Percentiles rank a stretch among this genome's conserved stretches.
Conservation (phyloP, 2,113 vertebrate genomes). For the Oncorhynchus gorbuscha region DNA sequence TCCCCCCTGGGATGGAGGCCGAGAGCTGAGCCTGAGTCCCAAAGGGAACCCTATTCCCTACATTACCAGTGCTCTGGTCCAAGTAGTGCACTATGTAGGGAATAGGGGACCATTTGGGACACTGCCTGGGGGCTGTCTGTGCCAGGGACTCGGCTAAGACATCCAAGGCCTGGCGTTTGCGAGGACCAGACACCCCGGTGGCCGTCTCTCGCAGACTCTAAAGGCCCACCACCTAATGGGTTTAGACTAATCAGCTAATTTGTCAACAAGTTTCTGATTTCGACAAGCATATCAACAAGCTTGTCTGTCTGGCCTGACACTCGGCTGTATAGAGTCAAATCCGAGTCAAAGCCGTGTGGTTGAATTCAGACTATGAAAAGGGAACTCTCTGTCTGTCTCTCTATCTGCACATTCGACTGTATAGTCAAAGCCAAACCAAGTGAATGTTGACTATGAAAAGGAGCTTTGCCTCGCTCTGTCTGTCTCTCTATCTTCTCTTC, state of each 20-base stretch:
- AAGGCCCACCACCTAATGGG: slow-evolving; percentile 51
- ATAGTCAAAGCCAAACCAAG: no score
- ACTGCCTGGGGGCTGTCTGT: slow-evolving; percentile 19
- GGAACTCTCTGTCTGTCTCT: not conserved
- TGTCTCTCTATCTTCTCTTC: no score
- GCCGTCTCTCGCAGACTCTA: slow-evolving; percentile 32
- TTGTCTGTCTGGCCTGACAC: slow-evolving; percentile 14
- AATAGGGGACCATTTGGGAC: no score
- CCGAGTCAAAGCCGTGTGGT: not conserved
- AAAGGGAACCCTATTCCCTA: no score
- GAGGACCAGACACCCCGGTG: slow-evolving; percentile 36
- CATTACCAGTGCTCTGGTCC: no score
- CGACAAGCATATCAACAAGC: slow-evolving; percentile 28
- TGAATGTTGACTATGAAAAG: no score
- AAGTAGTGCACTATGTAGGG: no score
- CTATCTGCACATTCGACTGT: not conserved
- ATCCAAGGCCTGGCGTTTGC: slow-evolving; percentile 43
- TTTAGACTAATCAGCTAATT: slow-evolving; percentile 61
- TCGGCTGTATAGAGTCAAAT: not conserved
- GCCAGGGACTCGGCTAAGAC: not conserved
- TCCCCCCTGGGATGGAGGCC: slow-evolving; percentile 26
- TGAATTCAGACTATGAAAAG: not conserved
- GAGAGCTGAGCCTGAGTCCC: no score
- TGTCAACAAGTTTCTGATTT: slow-evolving; percentile 58
- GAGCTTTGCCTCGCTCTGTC: no score